Evolutionary conservation across 2,797 vertebrate species (phyloP).

Genomic region (Eulemur albifrons): DNA sequence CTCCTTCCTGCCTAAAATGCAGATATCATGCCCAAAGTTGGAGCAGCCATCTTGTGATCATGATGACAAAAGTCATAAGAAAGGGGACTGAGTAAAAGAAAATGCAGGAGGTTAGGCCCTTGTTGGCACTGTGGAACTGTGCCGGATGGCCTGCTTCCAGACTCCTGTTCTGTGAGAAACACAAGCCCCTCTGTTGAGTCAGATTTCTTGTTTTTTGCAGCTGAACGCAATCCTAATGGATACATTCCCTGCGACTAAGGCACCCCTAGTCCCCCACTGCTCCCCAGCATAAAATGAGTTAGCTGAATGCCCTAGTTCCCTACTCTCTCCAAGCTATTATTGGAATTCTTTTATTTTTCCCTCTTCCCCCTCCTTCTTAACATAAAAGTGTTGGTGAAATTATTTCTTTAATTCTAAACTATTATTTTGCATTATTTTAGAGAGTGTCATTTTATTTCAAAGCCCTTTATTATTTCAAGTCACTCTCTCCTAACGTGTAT

Average conservation of each 20-base stretch:
- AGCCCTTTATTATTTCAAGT: not conserved
- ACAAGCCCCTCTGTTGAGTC: not conserved
- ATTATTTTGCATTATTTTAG: not conserved
- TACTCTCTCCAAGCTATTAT: not conserved
- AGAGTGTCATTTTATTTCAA: not conserved
- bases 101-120: not conserved
- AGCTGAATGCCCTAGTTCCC: not conserved
- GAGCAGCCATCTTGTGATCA: not conserved
- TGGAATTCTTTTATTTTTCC: not conserved
- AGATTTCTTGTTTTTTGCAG: not conserved
- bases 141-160: not conserved
- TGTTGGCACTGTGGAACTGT: not conserved
- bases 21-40: not conserved
- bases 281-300: not conserved
- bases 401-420: conserved; percentile 6
- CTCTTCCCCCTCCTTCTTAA: not conserved
- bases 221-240: too few relatives aligned
- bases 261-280: not conserved
- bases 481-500: not conserved
- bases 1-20: not conserved
- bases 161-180: not conserved
- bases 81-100: not conserved
- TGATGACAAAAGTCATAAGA: not conserved
- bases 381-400: not conserved
- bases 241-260: too few relatives aligned